phyloP scores from a whole-genome alignment of 2,888 invertebrate species.

The Rhamphomyia laevipes region DNA sequence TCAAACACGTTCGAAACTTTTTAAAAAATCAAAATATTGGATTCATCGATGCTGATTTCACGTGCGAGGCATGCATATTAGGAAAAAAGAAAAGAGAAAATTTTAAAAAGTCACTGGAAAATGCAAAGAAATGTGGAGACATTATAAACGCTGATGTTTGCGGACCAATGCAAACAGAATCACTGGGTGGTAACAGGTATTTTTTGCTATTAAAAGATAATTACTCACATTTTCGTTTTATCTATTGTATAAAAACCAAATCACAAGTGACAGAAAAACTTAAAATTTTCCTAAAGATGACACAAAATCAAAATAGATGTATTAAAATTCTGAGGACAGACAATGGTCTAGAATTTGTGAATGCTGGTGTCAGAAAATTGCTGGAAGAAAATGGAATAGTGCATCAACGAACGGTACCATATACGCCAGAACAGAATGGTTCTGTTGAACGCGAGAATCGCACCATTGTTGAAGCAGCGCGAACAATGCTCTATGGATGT shows the following conservation, averaged over 20 bases:
- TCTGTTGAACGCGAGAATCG: constrained; percentile 12
- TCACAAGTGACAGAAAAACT: no score
- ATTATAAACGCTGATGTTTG: neutral
- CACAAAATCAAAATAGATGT: no score
- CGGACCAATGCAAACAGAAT: neutral
- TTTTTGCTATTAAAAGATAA: no score
- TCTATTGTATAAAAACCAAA: no score
- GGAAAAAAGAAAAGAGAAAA: neutral
- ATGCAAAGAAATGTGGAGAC: neutral
- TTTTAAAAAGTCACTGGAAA: neutral
- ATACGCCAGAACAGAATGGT: constrained; percentile 14
- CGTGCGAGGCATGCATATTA: neutral
- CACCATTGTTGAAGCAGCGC: constrained; percentile 12
- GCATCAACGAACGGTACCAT: constrained; percentile 12
- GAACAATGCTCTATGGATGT: constrained; percentile 12
- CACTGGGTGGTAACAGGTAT: neutral
- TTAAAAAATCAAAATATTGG: neutral
- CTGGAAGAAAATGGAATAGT: constrained; percentile 3
- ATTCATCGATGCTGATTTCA: no score
- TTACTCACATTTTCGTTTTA: no score
- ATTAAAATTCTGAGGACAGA: no score
- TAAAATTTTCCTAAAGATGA: no score
- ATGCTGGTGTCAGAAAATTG: constrained; percentile 7
- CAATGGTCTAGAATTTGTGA: constrained; percentile 11
- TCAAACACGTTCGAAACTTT: neutral